Base-by-base conservation (phyloP, 2,113 vertebrate genomes). In the Myotis davidii region DNA sequence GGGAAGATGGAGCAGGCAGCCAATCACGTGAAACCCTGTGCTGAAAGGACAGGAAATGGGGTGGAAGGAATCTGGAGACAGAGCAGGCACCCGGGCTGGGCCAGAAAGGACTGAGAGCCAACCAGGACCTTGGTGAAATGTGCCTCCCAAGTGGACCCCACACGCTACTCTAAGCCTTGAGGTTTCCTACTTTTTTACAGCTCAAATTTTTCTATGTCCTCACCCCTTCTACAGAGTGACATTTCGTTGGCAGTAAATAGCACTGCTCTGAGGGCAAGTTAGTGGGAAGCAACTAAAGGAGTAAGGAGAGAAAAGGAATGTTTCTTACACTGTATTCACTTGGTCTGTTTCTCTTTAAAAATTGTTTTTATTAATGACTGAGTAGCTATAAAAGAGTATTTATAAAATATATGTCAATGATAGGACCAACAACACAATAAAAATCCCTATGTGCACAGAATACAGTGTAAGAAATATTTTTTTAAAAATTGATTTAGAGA, bases 21-120 rank as follows among this genome's bases (percentile, higher is more conserved):
- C 5, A 0, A 0, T 0, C 16, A 13, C 3, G 20, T 27, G 29
- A 45, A 52, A 32, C 13, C 34, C 20, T 4, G 6, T 8, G 72
- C 42, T 48, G 18, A 27, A 9, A 18, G 42, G 34, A 32, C 50
- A 42, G 88, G 50, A 17, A 18, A 45, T 6, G 20, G 83, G 23
- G 37, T 0, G 6, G 32, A 7, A 0, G 12, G 48, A 45, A 27
- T 6, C 17, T 2, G 2, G 32, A 48, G 50, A 50, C 4, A 0
- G 20, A 65, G 25, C 18, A 11, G 70, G 72, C 61, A 21, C n/a
- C 11, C 1, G 6, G 42, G 25, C 2, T 37, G 88, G n/a, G 6
- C 27, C 11, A n/a, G 39, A 52, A 27, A 17, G 13, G 17, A 27
- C 17, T 6, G 0, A 21, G 56, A 18, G 76, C 67, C n/a, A 6